Conservation (phyloP, 2,888 invertebrate species). For the Nomada flava region DNA sequence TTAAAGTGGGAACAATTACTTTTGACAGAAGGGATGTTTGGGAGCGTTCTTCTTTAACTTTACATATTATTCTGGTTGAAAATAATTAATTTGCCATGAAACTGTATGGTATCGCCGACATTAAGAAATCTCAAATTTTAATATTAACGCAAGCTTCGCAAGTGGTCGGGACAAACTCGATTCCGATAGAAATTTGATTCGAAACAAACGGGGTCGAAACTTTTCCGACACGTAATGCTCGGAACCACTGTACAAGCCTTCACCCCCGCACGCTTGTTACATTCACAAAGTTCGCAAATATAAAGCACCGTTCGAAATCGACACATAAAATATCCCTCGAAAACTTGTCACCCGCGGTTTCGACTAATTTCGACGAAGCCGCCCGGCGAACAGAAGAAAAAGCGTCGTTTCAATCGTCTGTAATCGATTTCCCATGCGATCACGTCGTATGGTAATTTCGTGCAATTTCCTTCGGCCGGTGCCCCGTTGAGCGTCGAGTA, state of each 20-base stretch:
- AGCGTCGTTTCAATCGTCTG: slow-evolving; percentile 36
- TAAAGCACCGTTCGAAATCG: too few species aligned
- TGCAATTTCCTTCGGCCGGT: slow-evolving; percentile 33
- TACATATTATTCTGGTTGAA: too few species aligned
- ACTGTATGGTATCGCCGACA: too few species aligned
- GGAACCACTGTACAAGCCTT: slow-evolving; percentile 14
- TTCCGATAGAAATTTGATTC: background rate
- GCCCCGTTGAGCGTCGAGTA: slow-evolving; percentile 23
- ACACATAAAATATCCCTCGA: background rate
- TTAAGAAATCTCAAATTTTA: too few species aligned
- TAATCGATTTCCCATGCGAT: slow-evolving; percentile 58
- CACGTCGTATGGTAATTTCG: slow-evolving; percentile 52
- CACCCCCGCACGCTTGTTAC: slow-evolving; percentile 4
- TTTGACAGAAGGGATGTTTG: too few species aligned
- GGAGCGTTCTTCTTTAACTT: too few species aligned
- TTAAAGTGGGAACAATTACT: too few species aligned
- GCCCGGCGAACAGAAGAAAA: slow-evolving; percentile 3
- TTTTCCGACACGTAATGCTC: slow-evolving; percentile 20
- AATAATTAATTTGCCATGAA: too few species aligned
- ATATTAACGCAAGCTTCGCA: too few species aligned
- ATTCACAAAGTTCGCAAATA: background rate
- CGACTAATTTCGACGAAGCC: slow-evolving; percentile 36
- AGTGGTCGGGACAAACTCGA: too few species aligned
- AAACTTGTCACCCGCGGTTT: slow-evolving; percentile 3
- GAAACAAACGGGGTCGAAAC: slow-evolving; percentile 43